These are phyloP conservation scores for Apocheima hispidaria DNA, from an alignment of 2,888 invertebrate genomes.

Conservation along the genomic window DNA sequence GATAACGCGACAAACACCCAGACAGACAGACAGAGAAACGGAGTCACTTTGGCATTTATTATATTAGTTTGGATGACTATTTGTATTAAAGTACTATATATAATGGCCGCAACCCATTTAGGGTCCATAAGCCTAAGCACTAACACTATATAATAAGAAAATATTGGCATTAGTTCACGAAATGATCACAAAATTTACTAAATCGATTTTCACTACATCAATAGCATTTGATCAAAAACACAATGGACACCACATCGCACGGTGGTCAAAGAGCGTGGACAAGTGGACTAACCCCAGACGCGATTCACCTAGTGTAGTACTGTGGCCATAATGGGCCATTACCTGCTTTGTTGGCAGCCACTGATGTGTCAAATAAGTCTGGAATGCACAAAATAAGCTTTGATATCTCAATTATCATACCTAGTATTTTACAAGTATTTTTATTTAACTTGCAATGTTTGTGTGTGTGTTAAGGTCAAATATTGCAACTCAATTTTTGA, in stretches of 20 bases:
- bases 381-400: constrained; percentile 27
- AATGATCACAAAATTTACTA: constrained; percentile 6
- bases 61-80: too few species aligned
- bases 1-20: too few species aligned
- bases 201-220: constrained; percentile 20
- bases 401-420: constrained; percentile 9
- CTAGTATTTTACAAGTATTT: too few species aligned
- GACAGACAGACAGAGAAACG: too few species aligned
- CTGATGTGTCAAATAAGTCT: constrained; percentile 59
- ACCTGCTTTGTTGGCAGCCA: constrained; percentile 50
- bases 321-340: constrained; percentile 44
- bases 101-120: too few species aligned
- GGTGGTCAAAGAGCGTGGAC: constrained; percentile 49
- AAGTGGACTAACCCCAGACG: constrained; percentile 47
- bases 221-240: constrained; percentile 19
- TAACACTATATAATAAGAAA: too few species aligned
- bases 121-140: too few species aligned
- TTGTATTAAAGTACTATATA: too few species aligned
- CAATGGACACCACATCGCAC: constrained; percentile 52
- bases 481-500: too few species aligned
- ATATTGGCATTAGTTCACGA: not conserved
- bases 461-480: too few species aligned
- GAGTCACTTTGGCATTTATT: too few species aligned
- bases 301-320: constrained; percentile 50
- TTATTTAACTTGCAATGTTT: too few species aligned